Conservation (phyloP, 35 echinoderm and acorn worm genomes). For the Stichopus chloronotus region DNA sequence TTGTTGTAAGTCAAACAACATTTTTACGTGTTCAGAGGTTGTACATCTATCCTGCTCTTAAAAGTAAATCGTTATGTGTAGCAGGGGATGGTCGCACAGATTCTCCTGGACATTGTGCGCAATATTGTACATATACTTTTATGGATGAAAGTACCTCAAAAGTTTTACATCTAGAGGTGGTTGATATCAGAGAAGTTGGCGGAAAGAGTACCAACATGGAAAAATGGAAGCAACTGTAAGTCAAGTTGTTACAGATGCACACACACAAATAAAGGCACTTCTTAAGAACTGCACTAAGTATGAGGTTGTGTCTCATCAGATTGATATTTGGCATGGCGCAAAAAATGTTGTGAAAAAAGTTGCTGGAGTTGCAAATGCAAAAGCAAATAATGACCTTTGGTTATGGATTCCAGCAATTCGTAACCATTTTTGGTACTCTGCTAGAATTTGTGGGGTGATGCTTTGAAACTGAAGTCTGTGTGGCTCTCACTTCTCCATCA, state of each 20-base stretch:
- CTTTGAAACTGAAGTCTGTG: background rate
- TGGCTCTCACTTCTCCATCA: slow-evolving; percentile 26
- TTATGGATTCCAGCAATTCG: slow-evolving; percentile 14
- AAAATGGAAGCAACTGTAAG: background rate
- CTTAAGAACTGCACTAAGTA: slow-evolving; percentile 46
- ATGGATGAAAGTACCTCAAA: slow-evolving; percentile 34
- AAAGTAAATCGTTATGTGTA: slow-evolving; percentile 8
- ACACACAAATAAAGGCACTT: slow-evolving; percentile 39
- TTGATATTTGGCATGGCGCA: slow-evolving; percentile 63
- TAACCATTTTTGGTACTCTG: slow-evolving; percentile 53
- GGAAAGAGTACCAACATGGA: slow-evolving; percentile 67
- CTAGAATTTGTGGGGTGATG: slow-evolving; percentile 11
- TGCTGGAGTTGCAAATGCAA: slow-evolving; percentile 35
- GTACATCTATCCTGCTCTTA: slow-evolving; percentile 39
- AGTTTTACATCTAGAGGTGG: slow-evolving; percentile 36
- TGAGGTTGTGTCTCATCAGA: slow-evolving; percentile 43
- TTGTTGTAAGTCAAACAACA: slow-evolving; percentile 49
- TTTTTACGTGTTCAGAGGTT: slow-evolving; percentile 39
- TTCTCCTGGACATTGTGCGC: slow-evolving; percentile 57
- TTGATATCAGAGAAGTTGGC: slow-evolving; percentile 46
- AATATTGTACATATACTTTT: slow-evolving; percentile 59
- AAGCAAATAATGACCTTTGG: slow-evolving; percentile 37
- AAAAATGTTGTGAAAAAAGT: slow-evolving; percentile 66
- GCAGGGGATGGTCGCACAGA: slow-evolving; percentile 58
- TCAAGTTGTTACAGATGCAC: slow-evolving; percentile 52